Evolutionary conservation across 2,797 vertebrate genomes (phyloP).

Genomic region (Thaleichthys pacificus): DNA sequence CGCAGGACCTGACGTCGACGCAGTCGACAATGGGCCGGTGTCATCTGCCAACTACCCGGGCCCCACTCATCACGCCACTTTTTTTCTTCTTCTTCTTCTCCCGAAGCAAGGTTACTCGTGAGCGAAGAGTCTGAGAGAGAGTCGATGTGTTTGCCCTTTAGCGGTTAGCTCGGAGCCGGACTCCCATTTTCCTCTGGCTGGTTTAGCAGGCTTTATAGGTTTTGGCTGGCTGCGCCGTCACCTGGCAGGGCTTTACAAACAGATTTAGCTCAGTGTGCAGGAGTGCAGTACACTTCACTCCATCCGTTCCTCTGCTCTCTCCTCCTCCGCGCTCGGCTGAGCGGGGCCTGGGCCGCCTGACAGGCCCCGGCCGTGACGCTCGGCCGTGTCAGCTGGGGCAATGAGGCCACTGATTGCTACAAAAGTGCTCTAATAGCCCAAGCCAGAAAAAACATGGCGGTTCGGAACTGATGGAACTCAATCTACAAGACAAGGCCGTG

Average conservation of each 20-base stretch:
- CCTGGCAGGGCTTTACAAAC: not conserved
- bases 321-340: no score
- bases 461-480: constrained; percentile 6
- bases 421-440: constrained; percentile 15
- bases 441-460: not conserved
- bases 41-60: no score
- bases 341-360: not conserved
- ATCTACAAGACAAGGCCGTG: constrained; percentile 8
- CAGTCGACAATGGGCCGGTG: no score
- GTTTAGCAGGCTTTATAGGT: constrained; percentile 30
- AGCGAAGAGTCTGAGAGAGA: not conserved
- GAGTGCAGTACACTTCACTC: constrained; percentile 5
- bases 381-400: constrained; percentile 7
- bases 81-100: no score
- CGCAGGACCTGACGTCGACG: no score
- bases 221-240: constrained; percentile 4
- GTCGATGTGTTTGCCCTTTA: constrained; percentile 19
- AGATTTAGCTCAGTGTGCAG: not conserved
- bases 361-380: not conserved
- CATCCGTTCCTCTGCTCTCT: not conserved
- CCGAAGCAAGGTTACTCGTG: not conserved
- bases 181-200: constrained; percentile 16
- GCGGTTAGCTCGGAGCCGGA: not conserved
- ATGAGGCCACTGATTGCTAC: constrained; percentile 26
- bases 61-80: no score